phyloP scores from a whole-genome alignment of 2,888 invertebrate species.

The Villa cingulata region DNA sequence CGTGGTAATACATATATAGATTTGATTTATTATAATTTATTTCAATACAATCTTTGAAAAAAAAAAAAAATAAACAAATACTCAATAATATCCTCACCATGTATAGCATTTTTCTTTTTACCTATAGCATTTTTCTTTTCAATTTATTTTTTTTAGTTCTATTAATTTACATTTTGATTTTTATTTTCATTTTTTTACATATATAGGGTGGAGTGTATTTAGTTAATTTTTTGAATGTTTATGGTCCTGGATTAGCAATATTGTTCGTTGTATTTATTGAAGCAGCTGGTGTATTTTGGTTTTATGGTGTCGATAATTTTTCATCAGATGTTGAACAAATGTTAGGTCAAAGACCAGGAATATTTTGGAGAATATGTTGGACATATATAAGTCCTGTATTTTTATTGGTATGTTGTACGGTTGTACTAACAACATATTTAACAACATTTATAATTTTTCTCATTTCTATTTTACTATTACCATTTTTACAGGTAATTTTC shows the following conservation, averaged over 20 bases:
- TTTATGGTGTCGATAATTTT: slow-evolving; percentile 73
- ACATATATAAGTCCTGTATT: slow-evolving; percentile 75
- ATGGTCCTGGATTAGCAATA: slow-evolving; percentile 76
- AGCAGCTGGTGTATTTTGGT: slow-evolving; percentile 79
- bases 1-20: too few relatives aligned
- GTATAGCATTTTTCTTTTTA: too few relatives aligned
- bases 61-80: too few relatives aligned
- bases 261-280: slow-evolving; percentile 85
- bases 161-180: background rate
- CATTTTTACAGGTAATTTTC: slow-evolving; percentile 54
- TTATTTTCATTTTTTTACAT: too few relatives aligned
- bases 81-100: too few relatives aligned
- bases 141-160: too few relatives aligned
- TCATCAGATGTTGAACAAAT: slow-evolving; percentile 68
- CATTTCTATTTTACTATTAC: background rate
- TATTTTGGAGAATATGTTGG: slow-evolving; percentile 78
- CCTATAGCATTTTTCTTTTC: too few relatives aligned
- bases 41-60: too few relatives aligned
- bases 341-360: slow-evolving; percentile 64
- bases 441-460: background rate
- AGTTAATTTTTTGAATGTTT: slow-evolving; percentile 74
- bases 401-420: slow-evolving; percentile 46
- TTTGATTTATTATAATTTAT: too few relatives aligned
- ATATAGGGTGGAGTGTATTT: slow-evolving; percentile 80
- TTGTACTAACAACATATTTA: background rate